Conservation (phyloP, 2,113 vertebrate species). For the Ceyx melanurus region DNA sequence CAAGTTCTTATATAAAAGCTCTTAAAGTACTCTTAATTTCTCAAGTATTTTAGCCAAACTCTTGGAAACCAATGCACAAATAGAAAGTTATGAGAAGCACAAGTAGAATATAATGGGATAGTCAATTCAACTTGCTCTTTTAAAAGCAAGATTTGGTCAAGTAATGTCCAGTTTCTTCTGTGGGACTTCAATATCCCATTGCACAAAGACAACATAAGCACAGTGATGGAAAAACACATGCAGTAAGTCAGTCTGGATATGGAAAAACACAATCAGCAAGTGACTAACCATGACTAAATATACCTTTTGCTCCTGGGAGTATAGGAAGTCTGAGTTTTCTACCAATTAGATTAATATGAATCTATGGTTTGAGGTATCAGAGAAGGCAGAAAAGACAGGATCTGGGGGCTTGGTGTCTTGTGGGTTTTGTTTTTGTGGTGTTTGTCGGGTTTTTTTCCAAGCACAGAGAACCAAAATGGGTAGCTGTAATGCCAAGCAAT, state of each 20-base stretch:
- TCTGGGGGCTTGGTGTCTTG: neutral
- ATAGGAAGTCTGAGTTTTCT: neutral
- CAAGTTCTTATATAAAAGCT: neutral
- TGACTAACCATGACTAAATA: neutral
- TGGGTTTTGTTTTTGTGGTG: fast-evolving
- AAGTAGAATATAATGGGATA: neutral
- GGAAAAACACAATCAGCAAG: neutral
- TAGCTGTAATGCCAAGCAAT: neutral
- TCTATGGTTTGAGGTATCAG: neutral
- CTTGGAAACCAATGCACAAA: neutral
- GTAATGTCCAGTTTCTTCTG: neutral
- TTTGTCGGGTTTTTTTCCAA: neutral
- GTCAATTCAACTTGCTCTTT: neutral
- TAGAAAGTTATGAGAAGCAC: neutral
- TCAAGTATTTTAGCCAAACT: neutral
- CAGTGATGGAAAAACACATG: neutral
- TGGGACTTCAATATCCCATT: neutral
- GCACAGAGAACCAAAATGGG: neutral
- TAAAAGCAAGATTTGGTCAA: neutral
- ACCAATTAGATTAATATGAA: neutral
- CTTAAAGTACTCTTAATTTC: neutral
- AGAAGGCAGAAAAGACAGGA: neutral
- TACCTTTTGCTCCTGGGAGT: neutral
- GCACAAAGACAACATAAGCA: neutral
- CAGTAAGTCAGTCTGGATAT: neutral